Base-by-base conservation (phyloP, 2,888 invertebrate species). In the Cataglyphis cursor region DNA sequence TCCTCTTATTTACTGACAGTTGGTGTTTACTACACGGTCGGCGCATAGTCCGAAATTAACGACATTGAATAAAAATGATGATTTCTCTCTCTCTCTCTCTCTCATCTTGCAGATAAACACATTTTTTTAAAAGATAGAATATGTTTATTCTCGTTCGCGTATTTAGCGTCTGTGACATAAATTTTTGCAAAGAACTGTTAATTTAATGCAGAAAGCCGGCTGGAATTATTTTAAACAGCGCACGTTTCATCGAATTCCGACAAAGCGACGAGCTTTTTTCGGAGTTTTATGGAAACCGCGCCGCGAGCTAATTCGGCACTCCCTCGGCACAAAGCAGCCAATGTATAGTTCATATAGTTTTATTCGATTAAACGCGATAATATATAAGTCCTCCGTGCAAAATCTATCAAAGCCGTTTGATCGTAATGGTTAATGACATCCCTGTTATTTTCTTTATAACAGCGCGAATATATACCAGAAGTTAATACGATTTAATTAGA, bases 281-380 rank as follows among this genome's bases (percentile, higher is more conserved):
- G 38, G 35, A 76, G 54, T 57, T 76, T 76, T 68, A 68, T 76
- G 66, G 41, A 57, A 68, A 68, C 54, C 57, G 9, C 54, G 68
- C 76, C 41, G 76, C 68, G 68, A 76, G 68, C 68, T 76, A 76
- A 76, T 76, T 76, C 54, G 68, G 9, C 54, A 51, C 48, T 51
- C 18, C n/a, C 41, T 38, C 38, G 38, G 5, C 54, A 51, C 48
- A 35, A 65, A 28, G 35, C 66, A 18, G n/a, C 62, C 44, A 57
- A 57, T 68, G 10, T 68, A 57, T 68, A 57, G 48, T 51, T 51
- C 48, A 51, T n/a, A n/a, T 51, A 51, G 48, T 76, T 76, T 76
- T 28, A 76, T 76, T 57, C 41, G 28, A 76, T 76, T 76, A 66
- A 76, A 68, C 28, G 76, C 68, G 54, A 64, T 54, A 65, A 74